Conservation (phyloP, 2,797 vertebrate genomes). For the Megaceryle alcyon region DNA sequence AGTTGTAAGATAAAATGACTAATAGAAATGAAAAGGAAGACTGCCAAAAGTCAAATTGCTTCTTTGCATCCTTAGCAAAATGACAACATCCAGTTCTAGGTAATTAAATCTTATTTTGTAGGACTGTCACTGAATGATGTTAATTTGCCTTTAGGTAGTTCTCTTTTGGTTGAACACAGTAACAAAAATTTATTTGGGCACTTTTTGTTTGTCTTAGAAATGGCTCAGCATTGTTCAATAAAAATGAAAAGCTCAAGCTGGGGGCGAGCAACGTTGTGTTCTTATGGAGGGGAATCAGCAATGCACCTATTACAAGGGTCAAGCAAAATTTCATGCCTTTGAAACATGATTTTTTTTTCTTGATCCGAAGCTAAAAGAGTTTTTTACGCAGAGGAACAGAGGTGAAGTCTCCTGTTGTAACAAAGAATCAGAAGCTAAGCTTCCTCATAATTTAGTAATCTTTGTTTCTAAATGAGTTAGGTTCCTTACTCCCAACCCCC, state of each 20-base stretch:
- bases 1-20: slow-evolving; percentile 32
- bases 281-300: background rate
- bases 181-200: slow-evolving; percentile 21
- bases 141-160: slow-evolving; percentile 45
- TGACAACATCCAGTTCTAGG: slow-evolving; percentile 18
- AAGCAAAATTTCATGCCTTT: background rate
- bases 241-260: background rate
- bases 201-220: background rate
- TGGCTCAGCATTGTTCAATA: background rate
- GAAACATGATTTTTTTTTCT: background rate
- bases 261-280: background rate
- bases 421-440: background rate
- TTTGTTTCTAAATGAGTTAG: background rate
- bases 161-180: slow-evolving; percentile 11
- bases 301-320: background rate
- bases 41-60: slow-evolving; percentile 9
- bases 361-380: background rate
- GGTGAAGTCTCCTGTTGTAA: background rate
- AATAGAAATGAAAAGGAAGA: background rate
- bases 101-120: slow-evolving; percentile 42
- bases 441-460: background rate
- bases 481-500: background rate
- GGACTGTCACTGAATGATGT: slow-evolving; percentile 27
- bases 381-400: background rate
- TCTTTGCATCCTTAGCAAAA: slow-evolving; percentile 29